Base-by-base conservation (phyloP, 30 jellyfish, hydroid and myxozoan genomes). In the Nemopilema nomurai region DNA sequence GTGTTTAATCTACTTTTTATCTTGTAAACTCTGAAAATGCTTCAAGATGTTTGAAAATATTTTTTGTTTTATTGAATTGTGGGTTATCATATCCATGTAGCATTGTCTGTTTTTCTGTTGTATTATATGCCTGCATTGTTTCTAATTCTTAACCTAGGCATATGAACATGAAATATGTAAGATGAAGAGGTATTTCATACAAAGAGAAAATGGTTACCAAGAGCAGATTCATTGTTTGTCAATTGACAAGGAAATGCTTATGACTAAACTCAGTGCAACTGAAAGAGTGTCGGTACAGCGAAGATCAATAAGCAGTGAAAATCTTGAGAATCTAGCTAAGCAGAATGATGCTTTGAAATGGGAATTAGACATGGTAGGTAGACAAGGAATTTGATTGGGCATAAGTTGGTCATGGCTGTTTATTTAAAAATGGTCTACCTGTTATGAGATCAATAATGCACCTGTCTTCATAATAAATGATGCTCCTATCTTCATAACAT, bases 281-380 rank as follows among this genome's bases (percentile, higher is more conserved):
- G 82, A 86, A 28, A 66, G 79, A 29, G 53, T 73, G 4, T 73
- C 49, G 22, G 49, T 8, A 18, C 50, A 51, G 53, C 79, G 63
- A 16, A 53, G 77, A 23, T 51, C 62, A 30, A 76, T 68, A 71
- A 71, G 29, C 69, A 32, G 49, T 16, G 41, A 52, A 9, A 67
- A 69, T 68, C 49, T 72, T 17, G 63, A 80, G 32, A 97, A 88
- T 27, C 31, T 84, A 16, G 28, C 74, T 1, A 22, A 22, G 3
- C 85, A 83, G 57, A 93, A 87, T 67, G 91, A 89, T n/a, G 33
- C 87, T 19, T 49, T 93, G 81, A 49, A 67, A 51, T 57, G 49
- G 27, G 90, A 89, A 76, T 80, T 89, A 24, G 87, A 88, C 21
- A 91, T 80, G 97, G 98, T 93, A 28, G 24, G 88, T 22, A 9